Percentiles rank a stretch among this genome's conserved stretches.
Evolutionary conservation across 2,797 vertebrate species (phyloP).

Genomic region (Lepidocolaptes lacrymiger): DNA sequence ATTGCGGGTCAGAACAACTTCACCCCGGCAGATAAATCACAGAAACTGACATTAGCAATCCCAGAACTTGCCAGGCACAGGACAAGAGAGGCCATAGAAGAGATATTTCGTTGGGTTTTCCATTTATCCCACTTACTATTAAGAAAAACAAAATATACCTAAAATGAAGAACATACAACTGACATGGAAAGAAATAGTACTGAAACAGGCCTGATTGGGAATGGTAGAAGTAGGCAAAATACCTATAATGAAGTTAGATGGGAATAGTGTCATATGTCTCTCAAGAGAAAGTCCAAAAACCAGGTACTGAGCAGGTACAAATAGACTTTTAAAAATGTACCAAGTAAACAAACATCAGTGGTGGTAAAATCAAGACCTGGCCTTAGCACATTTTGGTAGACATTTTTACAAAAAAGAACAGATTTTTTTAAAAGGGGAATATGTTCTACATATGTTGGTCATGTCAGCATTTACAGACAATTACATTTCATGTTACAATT

Average conservation of each 20-base stretch:
- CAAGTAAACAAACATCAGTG: neutral
- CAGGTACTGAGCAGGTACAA: neutral
- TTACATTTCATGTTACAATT: neutral
- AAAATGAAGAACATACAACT: neutral
- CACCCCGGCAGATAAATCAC: conserved; percentile 52
- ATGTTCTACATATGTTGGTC: neutral
- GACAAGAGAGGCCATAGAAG: neutral
- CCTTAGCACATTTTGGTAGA: neutral
- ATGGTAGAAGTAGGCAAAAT: neutral
- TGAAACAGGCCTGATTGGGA: neutral
- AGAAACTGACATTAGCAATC: conserved; percentile 17
- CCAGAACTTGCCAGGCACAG: conserved; percentile 1
- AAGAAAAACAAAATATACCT: neutral
- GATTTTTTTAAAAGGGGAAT: neutral
- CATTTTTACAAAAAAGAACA: neutral
- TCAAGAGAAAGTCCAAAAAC: neutral
- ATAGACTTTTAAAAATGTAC: neutral
- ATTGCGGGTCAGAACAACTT: conserved; percentile 62
- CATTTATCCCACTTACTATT: neutral
- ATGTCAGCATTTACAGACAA: neutral
- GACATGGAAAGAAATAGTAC: neutral
- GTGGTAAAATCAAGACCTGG: neutral
- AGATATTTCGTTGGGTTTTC: neutral
- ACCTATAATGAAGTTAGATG: neutral
- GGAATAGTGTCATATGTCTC: neutral